These are phyloP conservation scores for Ceyx margarethae DNA, from an alignment of 2,113 vertebrate genomes.

Conservation along the genomic window DNA sequence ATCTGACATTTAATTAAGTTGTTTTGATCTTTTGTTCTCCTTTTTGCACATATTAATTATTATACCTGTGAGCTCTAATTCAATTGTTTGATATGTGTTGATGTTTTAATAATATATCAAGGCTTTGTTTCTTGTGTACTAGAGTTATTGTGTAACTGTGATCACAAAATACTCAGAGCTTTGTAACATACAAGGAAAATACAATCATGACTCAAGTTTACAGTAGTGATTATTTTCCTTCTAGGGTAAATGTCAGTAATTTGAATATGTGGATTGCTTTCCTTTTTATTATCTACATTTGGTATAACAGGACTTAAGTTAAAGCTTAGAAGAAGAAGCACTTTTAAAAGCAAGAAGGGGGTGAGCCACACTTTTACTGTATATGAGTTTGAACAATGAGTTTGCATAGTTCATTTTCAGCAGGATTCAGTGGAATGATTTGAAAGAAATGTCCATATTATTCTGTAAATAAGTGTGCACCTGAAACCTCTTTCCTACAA, in stretches of 20 bases:
- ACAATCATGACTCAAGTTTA: neutral
- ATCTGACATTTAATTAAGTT: constrained; percentile 65
- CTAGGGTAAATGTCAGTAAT: neutral
- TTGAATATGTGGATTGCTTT: neutral
- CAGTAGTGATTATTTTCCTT: constrained; percentile 14
- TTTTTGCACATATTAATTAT: constrained; percentile 67
- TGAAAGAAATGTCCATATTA: neutral
- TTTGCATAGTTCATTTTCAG: neutral
- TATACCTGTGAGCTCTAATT: constrained; percentile 51
- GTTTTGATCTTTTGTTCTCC: constrained; percentile 66
- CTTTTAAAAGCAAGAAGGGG: neutral
- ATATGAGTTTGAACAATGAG: neutral
- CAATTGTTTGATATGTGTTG: constrained; percentile 48
- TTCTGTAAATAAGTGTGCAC: constrained; percentile 7
- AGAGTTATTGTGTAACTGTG: constrained; percentile 37
- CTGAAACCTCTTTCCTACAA: neutral
- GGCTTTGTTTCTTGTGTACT: constrained; percentile 23
- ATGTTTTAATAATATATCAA: constrained; percentile 45
- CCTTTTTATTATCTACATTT: neutral
- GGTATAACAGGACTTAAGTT: neutral
- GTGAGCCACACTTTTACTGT: neutral
- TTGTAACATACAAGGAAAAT: neutral
- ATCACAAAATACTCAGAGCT: constrained; percentile 44
- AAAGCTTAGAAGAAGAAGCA: neutral
- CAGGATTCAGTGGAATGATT: neutral